These are phyloP conservation scores for Thalpophila matura DNA, from an alignment of 2,888 invertebrate genomes.

Conservation along the genomic window DNA sequence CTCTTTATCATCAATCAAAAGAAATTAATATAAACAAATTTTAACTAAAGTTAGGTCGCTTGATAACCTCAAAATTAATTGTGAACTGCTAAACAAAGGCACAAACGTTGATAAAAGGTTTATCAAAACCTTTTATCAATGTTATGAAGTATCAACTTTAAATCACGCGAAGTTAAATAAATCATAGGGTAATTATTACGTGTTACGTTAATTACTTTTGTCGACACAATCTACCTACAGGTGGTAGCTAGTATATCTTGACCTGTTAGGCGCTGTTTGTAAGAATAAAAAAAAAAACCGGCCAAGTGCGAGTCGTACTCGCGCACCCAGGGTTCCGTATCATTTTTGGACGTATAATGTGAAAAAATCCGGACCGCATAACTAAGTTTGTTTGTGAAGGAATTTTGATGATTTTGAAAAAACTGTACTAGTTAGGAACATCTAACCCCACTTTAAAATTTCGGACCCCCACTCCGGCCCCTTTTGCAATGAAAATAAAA, in stretches of 20 bases:
- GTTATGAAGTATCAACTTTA: too few relatives aligned
- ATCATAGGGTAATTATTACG: slow-evolving; percentile 31
- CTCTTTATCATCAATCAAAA: slow-evolving; percentile 39
- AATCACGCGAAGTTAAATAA: slow-evolving; percentile 37
- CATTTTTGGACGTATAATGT: too few relatives aligned
- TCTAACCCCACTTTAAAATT: too few relatives aligned
- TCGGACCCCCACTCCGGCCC: too few relatives aligned
- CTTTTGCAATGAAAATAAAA: too few relatives aligned
- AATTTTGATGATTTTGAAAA: too few relatives aligned
- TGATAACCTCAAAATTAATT: slow-evolving; percentile 31
- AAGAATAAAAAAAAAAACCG: background rate
- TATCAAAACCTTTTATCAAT: too few relatives aligned
- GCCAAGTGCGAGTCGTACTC: too few relatives aligned
- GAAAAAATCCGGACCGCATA: too few relatives aligned
- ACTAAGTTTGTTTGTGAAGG: too few relatives aligned
- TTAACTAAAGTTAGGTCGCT: slow-evolving; percentile 15
- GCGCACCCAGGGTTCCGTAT: too few relatives aligned
- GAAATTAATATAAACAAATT: slow-evolving; percentile 32
- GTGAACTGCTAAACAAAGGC: slow-evolving; percentile 10
- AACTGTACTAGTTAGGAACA: too few relatives aligned
- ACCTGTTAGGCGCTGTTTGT: background rate
- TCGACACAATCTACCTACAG: slow-evolving; percentile 15
- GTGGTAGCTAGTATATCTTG: slow-evolving; percentile 2
- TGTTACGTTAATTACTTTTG: slow-evolving; percentile 28
- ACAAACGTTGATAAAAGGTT: slow-evolving; percentile 36